phyloP scores from a whole-genome alignment of 2,797 vertebrate species.

The Linurgus olivaceus region DNA sequence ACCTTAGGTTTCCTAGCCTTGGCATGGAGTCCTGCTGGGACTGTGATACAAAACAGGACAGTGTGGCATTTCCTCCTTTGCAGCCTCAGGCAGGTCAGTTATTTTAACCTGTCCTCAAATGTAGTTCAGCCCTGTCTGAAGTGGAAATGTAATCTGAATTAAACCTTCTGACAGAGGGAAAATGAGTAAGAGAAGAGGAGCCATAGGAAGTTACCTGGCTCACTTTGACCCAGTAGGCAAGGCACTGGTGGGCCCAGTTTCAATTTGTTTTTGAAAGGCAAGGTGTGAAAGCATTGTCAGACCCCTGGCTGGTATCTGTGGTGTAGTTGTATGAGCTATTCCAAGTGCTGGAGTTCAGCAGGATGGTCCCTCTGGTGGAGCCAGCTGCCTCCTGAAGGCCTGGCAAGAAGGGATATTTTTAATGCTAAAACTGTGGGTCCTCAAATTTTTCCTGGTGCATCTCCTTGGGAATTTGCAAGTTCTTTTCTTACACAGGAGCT shows the following conservation, averaged over 20 bases:
- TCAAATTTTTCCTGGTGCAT: neutral
- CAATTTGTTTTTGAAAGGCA: neutral
- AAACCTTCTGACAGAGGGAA: neutral
- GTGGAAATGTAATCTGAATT: neutral
- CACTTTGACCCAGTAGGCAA: neutral
- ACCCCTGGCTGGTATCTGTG: neutral
- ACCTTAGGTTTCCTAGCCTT: neutral
- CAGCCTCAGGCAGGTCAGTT: neutral
- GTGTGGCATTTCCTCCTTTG: neutral
- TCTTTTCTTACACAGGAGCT: neutral
- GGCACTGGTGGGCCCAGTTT: neutral
- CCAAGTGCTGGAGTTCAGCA: neutral
- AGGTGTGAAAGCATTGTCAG: neutral
- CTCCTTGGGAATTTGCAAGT: neutral
- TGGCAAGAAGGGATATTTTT: neutral
- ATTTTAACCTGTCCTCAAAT: neutral
- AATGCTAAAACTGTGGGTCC: neutral
- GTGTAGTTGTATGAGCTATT: neutral
- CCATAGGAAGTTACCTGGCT: neutral
- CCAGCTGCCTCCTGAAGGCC: neutral
- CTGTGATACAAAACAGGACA: neutral
- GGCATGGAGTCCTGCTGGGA: neutral
- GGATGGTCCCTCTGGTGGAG: neutral
- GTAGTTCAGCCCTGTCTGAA: accelerated
- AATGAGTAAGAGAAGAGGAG: neutral